phyloP scores from a whole-genome alignment of 2,888 invertebrate genomes.

The Lymantria monacha region DNA sequence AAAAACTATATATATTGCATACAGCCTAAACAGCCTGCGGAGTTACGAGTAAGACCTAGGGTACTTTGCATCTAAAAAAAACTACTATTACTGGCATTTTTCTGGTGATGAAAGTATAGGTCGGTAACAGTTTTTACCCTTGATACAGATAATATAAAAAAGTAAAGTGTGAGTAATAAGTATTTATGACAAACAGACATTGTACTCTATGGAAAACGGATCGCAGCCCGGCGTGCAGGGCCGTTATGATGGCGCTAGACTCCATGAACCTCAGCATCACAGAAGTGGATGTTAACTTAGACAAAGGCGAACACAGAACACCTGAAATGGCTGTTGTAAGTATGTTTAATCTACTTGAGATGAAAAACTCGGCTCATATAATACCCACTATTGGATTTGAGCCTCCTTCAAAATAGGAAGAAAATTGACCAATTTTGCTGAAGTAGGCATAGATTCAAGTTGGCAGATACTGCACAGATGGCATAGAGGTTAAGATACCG shows the following conservation, averaged over 20 bases:
- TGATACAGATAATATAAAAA: too few relatives aligned
- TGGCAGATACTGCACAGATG: too few relatives aligned
- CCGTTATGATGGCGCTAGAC: conserved; percentile 67
- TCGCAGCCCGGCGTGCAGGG: conserved; percentile 61
- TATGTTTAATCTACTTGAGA: not conserved
- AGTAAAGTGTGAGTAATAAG: not conserved
- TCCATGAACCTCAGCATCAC: conserved; percentile 59
- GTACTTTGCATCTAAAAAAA: too few relatives aligned
- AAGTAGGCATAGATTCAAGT: too few relatives aligned
- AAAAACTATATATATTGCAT: too few relatives aligned
- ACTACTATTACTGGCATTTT: too few relatives aligned
- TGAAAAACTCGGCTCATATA: not conserved
- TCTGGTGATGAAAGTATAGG: too few relatives aligned
- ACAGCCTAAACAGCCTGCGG: too few relatives aligned
- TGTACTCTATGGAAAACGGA: conserved; percentile 66
- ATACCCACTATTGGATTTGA: not conserved
- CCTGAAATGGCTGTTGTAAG: conserved; percentile 46
- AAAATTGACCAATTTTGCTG: not conserved
- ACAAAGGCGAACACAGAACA: conserved; percentile 53
- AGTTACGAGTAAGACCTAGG: too few relatives aligned
- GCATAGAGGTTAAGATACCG: too few relatives aligned
- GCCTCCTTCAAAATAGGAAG: too few relatives aligned
- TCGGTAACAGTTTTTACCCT: too few relatives aligned
- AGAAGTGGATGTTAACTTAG: conserved; percentile 62
- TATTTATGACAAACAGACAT: conserved; percentile 33